Evolutionary conservation across 2,113 vertebrate genomes (phyloP).

Genomic region (Toxotes jaculatrix): DNA sequence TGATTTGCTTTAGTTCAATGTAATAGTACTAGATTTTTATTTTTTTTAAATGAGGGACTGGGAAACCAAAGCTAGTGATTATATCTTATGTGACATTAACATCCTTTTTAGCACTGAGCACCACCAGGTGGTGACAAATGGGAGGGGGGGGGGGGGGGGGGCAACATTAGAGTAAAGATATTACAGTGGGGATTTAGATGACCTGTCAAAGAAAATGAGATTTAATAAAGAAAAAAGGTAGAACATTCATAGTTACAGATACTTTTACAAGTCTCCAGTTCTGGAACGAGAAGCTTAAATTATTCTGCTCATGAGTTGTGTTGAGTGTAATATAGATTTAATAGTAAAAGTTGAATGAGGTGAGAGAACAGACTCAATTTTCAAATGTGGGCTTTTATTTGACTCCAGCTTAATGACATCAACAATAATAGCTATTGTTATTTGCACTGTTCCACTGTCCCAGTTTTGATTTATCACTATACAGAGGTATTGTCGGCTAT

Average conservation of each 20-base stretch:
- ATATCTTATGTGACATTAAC: background rate
- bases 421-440: background rate
- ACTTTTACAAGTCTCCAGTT: background rate
- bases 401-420: background rate
- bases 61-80: background rate
- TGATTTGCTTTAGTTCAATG: background rate
- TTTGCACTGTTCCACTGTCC: background rate
- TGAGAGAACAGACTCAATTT: constrained; percentile 1
- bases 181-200: background rate
- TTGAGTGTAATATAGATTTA: background rate
- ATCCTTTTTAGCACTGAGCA: constrained; percentile 9
- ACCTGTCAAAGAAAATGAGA: background rate
- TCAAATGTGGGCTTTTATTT: constrained; percentile 8
- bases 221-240: background rate
- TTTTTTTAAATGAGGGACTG: background rate
- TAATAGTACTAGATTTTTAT: background rate
- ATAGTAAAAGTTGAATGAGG: constrained; percentile 11
- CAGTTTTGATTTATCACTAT: background rate
- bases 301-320: too few species aligned
- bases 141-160: too few species aligned
- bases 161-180: constrained; percentile 6
- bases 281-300: background rate
- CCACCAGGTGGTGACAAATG: constrained; percentile 38
- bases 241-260: background rate
- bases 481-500: background rate